These are phyloP conservation scores for Atractosteus spatula DNA, from an alignment of 2,113 vertebrate species.

Conservation along the genomic window DNA sequence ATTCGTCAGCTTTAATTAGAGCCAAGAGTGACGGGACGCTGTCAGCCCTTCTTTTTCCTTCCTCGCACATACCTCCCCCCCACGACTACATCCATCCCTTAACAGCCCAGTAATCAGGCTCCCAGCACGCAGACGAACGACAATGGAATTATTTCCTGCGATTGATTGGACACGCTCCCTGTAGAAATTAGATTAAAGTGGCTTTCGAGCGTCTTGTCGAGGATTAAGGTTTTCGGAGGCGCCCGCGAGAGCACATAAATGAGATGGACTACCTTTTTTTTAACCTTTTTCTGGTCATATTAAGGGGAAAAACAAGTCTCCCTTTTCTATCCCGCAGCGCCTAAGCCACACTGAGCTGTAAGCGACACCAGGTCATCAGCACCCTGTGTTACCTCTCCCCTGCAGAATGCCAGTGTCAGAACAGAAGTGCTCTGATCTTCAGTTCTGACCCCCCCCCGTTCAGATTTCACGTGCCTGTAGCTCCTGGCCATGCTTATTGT, in stretches of 20 bases:
- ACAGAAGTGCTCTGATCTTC: too few relatives aligned
- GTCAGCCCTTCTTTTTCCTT: neutral
- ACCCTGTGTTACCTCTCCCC: neutral
- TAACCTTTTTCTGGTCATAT: too few relatives aligned
- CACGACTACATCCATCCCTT: neutral
- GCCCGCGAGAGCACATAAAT: neutral
- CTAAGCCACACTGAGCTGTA: too few relatives aligned
- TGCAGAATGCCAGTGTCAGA: neutral
- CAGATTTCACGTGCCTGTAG: too few relatives aligned
- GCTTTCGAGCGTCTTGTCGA: slow-evolving; percentile 1
- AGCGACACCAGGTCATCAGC: neutral
- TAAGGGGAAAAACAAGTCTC: too few relatives aligned
- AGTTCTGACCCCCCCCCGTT: too few relatives aligned
- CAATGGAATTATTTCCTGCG: slow-evolving; percentile 6
- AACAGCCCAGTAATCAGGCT: neutral
- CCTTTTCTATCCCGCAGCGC: too few relatives aligned
- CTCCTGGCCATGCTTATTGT: too few relatives aligned
- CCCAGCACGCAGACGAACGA: neutral
- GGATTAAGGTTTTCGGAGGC: slow-evolving; percentile 11
- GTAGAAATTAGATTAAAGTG: slow-evolving; percentile 11
- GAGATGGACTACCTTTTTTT: neutral
- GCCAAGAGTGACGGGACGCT: neutral
- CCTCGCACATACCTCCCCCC: neutral
- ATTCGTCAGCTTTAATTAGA: slow-evolving; percentile 12
- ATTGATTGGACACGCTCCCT: slow-evolving; percentile 6